Conservation (phyloP, 2,113 vertebrate species). For the Elaphurus davidianus region DNA sequence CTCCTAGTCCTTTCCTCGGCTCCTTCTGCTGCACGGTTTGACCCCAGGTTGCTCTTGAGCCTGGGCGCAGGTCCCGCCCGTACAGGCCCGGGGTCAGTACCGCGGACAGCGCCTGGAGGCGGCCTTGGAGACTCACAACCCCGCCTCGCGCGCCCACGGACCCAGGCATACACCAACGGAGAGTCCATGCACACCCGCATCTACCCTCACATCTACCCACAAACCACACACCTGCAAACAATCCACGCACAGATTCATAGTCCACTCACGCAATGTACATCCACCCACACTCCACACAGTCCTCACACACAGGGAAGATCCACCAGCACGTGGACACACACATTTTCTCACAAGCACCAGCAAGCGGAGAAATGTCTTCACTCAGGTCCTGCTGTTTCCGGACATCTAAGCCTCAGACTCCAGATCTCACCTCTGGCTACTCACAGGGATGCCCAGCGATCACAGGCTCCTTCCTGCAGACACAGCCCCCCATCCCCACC, state of each 20-base stretch:
- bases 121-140: neutral
- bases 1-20: neutral
- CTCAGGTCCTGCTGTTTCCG: neutral
- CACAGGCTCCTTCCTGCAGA: neutral
- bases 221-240: neutral
- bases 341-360: neutral
- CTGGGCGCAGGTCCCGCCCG: neutral
- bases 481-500: neutral
- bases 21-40: neutral
- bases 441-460: neutral
- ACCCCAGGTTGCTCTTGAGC: neutral
- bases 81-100: neutral
- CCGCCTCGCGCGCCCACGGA: neutral
- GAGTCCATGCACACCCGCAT: neutral
- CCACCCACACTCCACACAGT: neutral
- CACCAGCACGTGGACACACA: neutral
- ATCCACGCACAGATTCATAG: neutral
- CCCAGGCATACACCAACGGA: neutral
- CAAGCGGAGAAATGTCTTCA: neutral
- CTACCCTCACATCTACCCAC: neutral
- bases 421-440: neutral
- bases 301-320: neutral
- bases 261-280: neutral
- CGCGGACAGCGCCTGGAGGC: conserved; percentile 33
- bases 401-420: neutral